Base-by-base conservation (phyloP, 2,113 vertebrate species). In the Eulacestoma nigropectus region DNA sequence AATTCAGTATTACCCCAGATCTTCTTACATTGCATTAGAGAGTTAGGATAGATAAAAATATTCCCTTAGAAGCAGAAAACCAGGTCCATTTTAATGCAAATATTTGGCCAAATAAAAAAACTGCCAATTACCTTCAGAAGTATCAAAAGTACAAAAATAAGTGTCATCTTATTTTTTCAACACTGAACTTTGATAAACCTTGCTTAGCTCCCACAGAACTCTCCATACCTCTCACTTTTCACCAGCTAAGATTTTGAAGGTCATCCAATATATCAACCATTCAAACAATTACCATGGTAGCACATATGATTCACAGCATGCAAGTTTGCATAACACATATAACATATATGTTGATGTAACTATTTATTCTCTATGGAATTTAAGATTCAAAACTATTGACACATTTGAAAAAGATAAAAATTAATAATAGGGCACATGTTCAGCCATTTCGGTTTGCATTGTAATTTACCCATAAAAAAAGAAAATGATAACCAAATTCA, bases 211-310 rank as follows among this genome's bases (percentile, higher is more conserved):
- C 57, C 41, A 30, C 7, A 49, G 63, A 87, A 68, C 8, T 55
- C 27, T 23, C 18, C 35, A 47, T 21, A 22, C 16, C 15, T 81
- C n/a, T n/a, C 77, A 7, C 13, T 65, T 93, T 12, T 37, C 37
- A 76, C 42, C 39, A 41, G 35, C 16, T 62, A 87, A 32, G 77
- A 78, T 86, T 84, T 53, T 16, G 21, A 87, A 91, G 74, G 56
- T 88, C 65, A 82, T 87, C 62, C 74, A 91, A 53, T 92, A 89
- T 81, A 44, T 91, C 65, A 67, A 19, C 20, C 30, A 20, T 70
- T 69, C 55, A 83, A 90, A 84, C 55, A 84, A 94, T 96, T 96
- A 95, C 83, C 82, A 68, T 95, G 76, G 97, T 94, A 98, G 53
- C 70, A 88, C 57, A 73, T 79, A 70, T 4, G 35, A 96, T 80